Evolutionary conservation across 2,797 vertebrate species (phyloP), one percentile per base, ranked within the genome.

Genomic region (Neosilurus hyrtlii): DNA sequence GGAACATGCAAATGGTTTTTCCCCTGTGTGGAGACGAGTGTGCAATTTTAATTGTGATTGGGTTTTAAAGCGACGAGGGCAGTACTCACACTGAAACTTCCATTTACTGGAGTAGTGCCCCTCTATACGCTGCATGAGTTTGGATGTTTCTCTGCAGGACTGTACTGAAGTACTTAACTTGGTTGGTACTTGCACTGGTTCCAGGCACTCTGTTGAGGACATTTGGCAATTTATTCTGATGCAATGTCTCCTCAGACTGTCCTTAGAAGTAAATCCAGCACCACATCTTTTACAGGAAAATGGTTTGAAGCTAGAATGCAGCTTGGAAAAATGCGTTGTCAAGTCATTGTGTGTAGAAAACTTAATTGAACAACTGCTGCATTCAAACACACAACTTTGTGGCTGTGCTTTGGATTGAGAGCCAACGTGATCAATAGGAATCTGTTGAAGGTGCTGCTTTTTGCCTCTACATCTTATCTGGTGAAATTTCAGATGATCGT

Each of bases 401-500:
- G 54, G 16, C 61, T 83, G n/a, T 22, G 77, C 56, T 52, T 82
- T 88, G 59, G 79, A 89, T 90, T 94, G 86, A 90, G 91, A 92
- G 52, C 90, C 93, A 82, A 92, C 67, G 62, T 91, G 90, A 59
- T 93, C 91, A 12, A 93, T 89, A 87, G 89, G 92, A 18, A 93
- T 90, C 91, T 94, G 95, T 65, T 92, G 91, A 82, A 94, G 72
- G 68, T 88, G 87, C 7, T 72, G 82, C 84, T 80, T 90, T 88
- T 90, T 92, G 22, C 90, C 92, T 89, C 84, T 93, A 83, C 95
- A 95, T 35, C 88, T 91, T 80, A 62, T 77, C 80, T 94, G 92
- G 84, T 95, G 95, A 30, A 92, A 84, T 88, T 93, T 94, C 26
- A 95, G 90, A 85, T 94, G 91, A 88, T 95, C 95, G 51, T 95